Conservation (phyloP, 2,113 vertebrate genomes). For the Neopipo cinnamomea region DNA sequence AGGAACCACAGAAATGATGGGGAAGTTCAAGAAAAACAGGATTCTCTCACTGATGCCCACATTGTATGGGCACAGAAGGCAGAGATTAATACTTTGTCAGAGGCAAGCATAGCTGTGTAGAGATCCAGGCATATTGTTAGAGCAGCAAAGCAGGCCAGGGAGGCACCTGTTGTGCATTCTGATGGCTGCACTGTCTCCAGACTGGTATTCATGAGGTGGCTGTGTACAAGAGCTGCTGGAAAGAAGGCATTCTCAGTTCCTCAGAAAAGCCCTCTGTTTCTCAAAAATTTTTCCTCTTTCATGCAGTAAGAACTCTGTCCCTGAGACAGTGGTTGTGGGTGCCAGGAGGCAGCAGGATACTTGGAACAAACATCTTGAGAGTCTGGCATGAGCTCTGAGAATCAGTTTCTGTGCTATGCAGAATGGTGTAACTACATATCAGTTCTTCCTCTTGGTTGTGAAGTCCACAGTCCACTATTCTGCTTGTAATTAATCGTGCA, state of each 20-base stretch:
- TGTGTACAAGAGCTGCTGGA: background rate
- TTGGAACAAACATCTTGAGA: background rate
- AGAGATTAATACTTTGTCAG: background rate
- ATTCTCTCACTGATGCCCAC: background rate
- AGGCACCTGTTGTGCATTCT: background rate
- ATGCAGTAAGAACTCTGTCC: background rate
- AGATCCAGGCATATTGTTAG: background rate
- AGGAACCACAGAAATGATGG: background rate
- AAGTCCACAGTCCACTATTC: background rate
- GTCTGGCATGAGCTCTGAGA: background rate
- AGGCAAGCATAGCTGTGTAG: background rate
- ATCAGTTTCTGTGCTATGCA: background rate
- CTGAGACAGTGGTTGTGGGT: background rate
- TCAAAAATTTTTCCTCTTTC: background rate
- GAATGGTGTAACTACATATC: background rate
- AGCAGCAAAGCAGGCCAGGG: background rate
- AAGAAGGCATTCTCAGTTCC: background rate
- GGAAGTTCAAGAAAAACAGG: background rate
- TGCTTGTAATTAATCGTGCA: background rate
- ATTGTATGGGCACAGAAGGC: background rate
- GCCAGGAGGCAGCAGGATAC: background rate
- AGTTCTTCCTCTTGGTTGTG: background rate
- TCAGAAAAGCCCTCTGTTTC: background rate
- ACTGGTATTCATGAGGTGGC: background rate
- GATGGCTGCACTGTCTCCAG: background rate